phyloP scores from a whole-genome alignment of 2,113 vertebrate species.

The Antechinus stuartii region DNA sequence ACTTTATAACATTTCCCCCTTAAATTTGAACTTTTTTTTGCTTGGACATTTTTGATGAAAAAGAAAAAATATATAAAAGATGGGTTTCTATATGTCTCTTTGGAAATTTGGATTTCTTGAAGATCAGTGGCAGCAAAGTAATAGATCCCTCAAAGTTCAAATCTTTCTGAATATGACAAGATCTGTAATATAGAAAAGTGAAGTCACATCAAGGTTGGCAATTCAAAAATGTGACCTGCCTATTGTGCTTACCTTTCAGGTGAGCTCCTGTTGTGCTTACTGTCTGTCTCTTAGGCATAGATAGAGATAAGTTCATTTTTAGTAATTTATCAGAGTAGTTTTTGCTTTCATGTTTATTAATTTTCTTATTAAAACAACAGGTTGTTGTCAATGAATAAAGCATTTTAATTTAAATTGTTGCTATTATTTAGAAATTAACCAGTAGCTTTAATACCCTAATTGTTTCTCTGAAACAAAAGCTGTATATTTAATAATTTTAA shows the following conservation, averaged over 20 bases:
- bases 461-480: background rate
- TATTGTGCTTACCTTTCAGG: conserved; percentile 67
- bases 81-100: conserved; percentile 57
- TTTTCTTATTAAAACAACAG: conserved; percentile 33
- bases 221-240: conserved; percentile 77
- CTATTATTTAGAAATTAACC: background rate
- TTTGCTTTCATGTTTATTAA: conserved; percentile 16
- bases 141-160: conserved; percentile 70
- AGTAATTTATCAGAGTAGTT: conserved; percentile 26
- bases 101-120: conserved; percentile 77
- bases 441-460: background rate
- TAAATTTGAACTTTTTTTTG: conserved; percentile 63
- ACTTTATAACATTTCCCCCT: background rate
- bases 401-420: background rate
- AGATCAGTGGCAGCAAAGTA: conserved; percentile 71
- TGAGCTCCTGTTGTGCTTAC: conserved; percentile 67
- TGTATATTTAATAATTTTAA: background rate
- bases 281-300: conserved; percentile 59
- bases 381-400: background rate
- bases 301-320: conserved; percentile 22
- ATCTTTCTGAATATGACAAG: conserved; percentile 75
- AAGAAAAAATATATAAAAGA: conserved; percentile 47
- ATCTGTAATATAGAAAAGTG: conserved; percentile 71
- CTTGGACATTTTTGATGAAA: conserved; percentile 69
- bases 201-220: conserved; percentile 73